Conservation (phyloP, 2,113 vertebrate species). For the Cygnus buccinator region DNA sequence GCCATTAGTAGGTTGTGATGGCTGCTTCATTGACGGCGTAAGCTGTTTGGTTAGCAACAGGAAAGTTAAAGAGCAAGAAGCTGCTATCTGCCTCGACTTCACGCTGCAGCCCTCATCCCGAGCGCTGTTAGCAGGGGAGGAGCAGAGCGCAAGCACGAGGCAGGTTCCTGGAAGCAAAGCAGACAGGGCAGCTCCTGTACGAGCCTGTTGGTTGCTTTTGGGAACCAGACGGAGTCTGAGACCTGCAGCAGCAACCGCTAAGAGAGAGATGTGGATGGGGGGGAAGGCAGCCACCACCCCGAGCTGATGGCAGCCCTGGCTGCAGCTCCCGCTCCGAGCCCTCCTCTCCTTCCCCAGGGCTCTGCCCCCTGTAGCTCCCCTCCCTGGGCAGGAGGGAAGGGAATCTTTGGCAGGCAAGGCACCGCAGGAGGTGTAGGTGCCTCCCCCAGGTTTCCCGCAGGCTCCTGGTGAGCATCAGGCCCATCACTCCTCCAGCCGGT, state of each 20-base stretch:
- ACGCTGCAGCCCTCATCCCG: background rate
- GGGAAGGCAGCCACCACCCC: background rate
- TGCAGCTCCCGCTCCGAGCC: background rate
- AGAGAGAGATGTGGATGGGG: background rate
- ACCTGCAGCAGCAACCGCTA: background rate
- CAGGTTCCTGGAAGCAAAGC: background rate
- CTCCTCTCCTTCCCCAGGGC: background rate
- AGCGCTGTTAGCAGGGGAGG: background rate
- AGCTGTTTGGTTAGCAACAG: background rate
- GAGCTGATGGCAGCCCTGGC: background rate
- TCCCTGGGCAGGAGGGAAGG: background rate
- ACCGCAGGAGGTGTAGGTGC: background rate
- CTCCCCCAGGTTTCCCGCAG: no score
- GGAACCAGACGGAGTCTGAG: background rate
- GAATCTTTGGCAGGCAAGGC: background rate
- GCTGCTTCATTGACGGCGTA: background rate
- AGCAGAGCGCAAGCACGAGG: background rate
- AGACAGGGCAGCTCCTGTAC: background rate
- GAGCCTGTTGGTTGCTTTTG: rapidly evolving
- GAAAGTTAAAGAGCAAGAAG: slow-evolving; percentile 3
- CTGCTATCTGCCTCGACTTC: slow-evolving; percentile 40
- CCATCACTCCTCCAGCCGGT: background rate
- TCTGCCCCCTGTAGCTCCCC: background rate
- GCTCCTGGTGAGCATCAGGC: background rate
- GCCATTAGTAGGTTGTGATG: background rate